Percentiles rank a stretch among this genome's conserved stretches.
Conservation (phyloP, 2,888 invertebrate species). For the Byasa hedistus region DNA sequence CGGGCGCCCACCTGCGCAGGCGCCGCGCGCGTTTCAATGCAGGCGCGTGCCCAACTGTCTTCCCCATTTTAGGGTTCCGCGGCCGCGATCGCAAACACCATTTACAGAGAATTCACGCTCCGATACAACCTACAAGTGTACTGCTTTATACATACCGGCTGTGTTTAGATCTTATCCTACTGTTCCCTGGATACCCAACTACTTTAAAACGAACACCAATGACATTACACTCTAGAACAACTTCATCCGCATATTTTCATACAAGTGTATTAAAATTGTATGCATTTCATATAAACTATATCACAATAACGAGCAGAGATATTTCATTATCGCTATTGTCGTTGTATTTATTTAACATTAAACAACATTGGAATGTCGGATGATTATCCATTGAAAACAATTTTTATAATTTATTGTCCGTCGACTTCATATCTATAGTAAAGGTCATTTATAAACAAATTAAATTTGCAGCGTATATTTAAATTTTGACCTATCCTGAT, state of each 20-base stretch:
- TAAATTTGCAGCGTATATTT: neutral
- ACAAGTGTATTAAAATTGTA: no score
- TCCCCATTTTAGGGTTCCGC: constrained; percentile 13
- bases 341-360: neutral
- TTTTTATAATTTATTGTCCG: neutral
- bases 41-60: constrained; percentile 24
- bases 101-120: constrained; percentile 10
- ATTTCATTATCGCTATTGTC: neutral
- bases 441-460: neutral
- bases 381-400: neutral
- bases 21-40: constrained; percentile 26
- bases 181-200: neutral
- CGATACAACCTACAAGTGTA: constrained; percentile 9
- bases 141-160: constrained; percentile 5
- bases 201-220: constrained; percentile 1
- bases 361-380: neutral
- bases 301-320: neutral
- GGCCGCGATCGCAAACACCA: constrained; percentile 13
- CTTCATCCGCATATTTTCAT: neutral
- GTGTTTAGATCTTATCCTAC: constrained; percentile 9
- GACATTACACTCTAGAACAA: neutral
- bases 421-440: neutral
- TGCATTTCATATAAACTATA: no score
- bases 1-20: constrained; percentile 34
- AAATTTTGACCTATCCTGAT: neutral